Conservation (phyloP, 2,113 vertebrate genomes). For the Nestor notabilis region DNA sequence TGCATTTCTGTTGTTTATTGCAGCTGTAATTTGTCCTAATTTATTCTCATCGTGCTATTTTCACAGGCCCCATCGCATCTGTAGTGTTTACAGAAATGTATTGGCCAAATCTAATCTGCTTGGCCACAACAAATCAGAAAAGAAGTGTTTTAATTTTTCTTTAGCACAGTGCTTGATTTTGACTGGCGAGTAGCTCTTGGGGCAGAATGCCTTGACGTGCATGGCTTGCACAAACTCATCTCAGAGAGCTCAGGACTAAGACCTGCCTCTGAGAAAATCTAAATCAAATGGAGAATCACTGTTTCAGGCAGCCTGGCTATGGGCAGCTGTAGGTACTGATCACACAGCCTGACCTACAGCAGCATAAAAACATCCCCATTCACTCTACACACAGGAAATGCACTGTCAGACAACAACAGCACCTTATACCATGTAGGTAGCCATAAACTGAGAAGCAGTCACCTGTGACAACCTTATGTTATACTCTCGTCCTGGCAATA, state of each 20-base stretch:
- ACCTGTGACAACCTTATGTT: not conserved
- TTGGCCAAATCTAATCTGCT: not conserved
- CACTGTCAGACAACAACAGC: not conserved
- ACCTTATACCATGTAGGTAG: not conserved
- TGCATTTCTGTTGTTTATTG: not conserved
- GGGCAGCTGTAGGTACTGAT: not conserved
- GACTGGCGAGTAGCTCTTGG: not conserved
- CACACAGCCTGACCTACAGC: not conserved
- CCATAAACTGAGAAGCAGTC: not conserved
- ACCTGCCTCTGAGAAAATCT: not conserved
- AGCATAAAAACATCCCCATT: not conserved
- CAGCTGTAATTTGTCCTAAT: not conserved
- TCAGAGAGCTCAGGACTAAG: not conserved
- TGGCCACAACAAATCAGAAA: not conserved
- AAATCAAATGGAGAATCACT: rapidly evolving
- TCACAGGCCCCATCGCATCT: not conserved
- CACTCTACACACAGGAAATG: not conserved
- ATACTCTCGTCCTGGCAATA: not conserved
- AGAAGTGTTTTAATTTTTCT: not conserved
- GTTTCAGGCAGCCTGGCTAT: not conserved
- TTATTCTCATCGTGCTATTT: not conserved
- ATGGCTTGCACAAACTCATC: not conserved
- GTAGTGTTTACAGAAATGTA: not conserved
- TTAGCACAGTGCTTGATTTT: not conserved
- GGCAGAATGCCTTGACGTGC: not conserved